Evolutionary conservation across 2,113 vertebrate genomes (phyloP), one percentile per base, ranked within the genome.

Genomic region (Nanorana parkeri): DNA sequence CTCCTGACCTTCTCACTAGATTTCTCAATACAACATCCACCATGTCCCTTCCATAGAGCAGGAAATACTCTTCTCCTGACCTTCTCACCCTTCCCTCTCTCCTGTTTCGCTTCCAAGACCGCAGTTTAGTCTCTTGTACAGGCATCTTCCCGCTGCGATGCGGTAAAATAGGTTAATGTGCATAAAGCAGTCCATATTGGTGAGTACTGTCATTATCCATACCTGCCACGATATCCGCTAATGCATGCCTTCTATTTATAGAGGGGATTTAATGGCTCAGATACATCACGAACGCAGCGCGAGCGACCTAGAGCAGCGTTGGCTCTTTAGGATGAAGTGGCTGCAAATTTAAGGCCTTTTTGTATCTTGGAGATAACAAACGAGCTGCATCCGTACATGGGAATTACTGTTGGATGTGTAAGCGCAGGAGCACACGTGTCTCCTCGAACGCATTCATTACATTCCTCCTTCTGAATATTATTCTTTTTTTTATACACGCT

Each of bases 321-420:
- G 11, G 55, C 71, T 58, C 54, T 74, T 74, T 74, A 74, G 51
- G 58, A 74, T 60, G 71, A 74, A 74, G 71, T 74, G 71, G 71
- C 71, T 74, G 71, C 71, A 74, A 74, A 36, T 58, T 74, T 58
- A 60, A 32, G 71, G 71, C 54, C 71, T 74, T 74, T 74, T 74
- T 74, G 71, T 74, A 74, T 74, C 71, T 74, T 60, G n/a, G 69
- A 72, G 71, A 74, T 74, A 54, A 74, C 58, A 74, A 74, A 74
- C 54, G 71, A 74, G 55, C 20, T 4, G 19, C 15, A 54, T 60
- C 60, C 71, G 20, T 21, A 74, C 56, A 74, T 74, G 71, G 36
- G 54, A 74, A 74, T 36, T 60, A 74, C 60, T 60, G 54, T 74
- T 58, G 17, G 55, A 74, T 74, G 71, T 56, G 54, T 29, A 74